These are phyloP conservation scores for Anguilla megastoma DNA, from an alignment of 2,797 vertebrate genomes.

Conservation along the genomic window DNA sequence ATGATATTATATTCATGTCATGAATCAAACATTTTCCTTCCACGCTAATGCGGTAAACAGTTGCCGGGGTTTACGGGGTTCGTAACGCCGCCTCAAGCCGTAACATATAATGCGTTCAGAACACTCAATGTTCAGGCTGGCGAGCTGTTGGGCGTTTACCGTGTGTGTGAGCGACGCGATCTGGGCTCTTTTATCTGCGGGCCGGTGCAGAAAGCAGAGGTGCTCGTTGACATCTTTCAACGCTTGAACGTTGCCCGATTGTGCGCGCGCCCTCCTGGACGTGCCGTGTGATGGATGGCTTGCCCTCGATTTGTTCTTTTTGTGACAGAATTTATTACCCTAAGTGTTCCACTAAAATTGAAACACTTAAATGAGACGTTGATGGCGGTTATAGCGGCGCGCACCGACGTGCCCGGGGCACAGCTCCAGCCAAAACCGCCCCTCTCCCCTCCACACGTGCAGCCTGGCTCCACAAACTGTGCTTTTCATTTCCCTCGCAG, in stretches of 20 bases:
- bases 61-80: not conserved
- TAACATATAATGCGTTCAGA: not conserved
- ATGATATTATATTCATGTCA: not conserved
- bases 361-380: not conserved
- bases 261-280: not conserved
- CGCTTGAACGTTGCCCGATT: not conserved
- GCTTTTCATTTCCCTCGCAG: not conserved
- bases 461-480: not conserved
- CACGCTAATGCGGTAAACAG: not conserved
- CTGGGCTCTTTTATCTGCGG: not conserved
- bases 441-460: not conserved
- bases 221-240: not conserved
- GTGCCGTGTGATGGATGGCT: not conserved
- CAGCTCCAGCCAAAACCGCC: not conserved
- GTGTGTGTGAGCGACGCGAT: not conserved
- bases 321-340: not conserved
- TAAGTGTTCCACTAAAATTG: conserved; percentile 5
- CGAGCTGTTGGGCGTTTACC: not conserved
- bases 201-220: not conserved
- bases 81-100: not conserved
- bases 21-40: not conserved
- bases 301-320: not conserved
- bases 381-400: not conserved
- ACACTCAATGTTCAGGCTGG: not conserved
- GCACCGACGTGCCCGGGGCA: not conserved